Conservation (phyloP, 2,888 invertebrate genomes). For the Cheiracanthium punctorium region DNA sequence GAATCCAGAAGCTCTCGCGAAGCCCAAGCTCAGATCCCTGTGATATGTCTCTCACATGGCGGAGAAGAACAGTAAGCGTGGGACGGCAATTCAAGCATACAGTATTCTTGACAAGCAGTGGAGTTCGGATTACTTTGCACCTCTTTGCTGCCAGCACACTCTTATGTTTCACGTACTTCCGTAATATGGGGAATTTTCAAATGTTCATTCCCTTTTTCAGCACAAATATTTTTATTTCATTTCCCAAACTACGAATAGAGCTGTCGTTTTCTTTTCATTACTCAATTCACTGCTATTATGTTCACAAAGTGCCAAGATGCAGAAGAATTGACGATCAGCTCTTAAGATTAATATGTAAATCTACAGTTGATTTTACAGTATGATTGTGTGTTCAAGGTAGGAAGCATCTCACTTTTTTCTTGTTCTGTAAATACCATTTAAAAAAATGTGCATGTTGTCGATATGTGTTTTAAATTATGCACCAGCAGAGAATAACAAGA, state of each 20-base stretch:
- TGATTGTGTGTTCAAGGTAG: constrained; percentile 37
- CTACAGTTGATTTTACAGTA: constrained; percentile 52
- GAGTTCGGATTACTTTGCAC: constrained; percentile 65
- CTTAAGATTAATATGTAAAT: constrained; percentile 29
- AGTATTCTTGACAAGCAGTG: constrained; percentile 64
- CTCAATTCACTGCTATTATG: constrained; percentile 61
- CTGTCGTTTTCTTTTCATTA: constrained; percentile 55
- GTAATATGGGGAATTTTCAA: constrained; percentile 14
- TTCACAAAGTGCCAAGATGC: constrained; percentile 68
- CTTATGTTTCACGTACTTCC: constrained; percentile 47
- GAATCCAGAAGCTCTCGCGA: constrained; percentile 46
- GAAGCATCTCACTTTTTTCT: constrained; percentile 62
- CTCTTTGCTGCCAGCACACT: constrained; percentile 67
- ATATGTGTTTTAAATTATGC: constrained; percentile 68
- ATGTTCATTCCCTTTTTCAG: constrained; percentile 34
- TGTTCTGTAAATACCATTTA: constrained; percentile 46
- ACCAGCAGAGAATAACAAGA: constrained; percentile 57
- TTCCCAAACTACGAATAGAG: constrained; percentile 52
- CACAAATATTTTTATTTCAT: constrained; percentile 55
- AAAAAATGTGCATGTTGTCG: constrained; percentile 57
- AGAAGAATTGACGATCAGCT: constrained; percentile 37
- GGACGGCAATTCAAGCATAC: constrained; percentile 28
- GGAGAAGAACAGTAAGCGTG: constrained; percentile 57
- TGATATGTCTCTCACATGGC: constrained; percentile 66
- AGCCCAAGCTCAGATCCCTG: constrained; percentile 69